Conservation (phyloP, 92 coral and sea anemone species). For the Porites divaricata region DNA sequence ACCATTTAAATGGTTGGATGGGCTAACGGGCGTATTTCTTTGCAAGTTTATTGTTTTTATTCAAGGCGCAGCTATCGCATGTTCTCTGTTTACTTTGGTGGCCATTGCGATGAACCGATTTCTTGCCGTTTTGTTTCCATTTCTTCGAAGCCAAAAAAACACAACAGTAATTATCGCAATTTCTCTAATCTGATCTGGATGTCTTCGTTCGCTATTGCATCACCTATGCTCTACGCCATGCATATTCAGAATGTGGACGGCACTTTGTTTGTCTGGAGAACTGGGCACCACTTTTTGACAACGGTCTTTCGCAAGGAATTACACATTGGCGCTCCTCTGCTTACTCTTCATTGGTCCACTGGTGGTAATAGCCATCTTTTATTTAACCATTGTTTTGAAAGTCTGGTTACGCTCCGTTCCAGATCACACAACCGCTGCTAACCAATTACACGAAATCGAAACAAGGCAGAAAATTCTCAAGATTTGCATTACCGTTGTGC, state of each 20-base stretch:
- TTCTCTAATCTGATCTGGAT: constrained; percentile 86
- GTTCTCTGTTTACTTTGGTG: constrained; percentile 83
- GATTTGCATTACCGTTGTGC: constrained; percentile 78
- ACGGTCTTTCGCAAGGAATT: constrained; percentile 61
- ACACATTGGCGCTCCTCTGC: constrained; percentile 75
- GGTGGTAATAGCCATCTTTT: constrained; percentile 66
- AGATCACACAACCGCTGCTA: constrained; percentile 76
- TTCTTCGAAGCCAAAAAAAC: constrained; percentile 64
- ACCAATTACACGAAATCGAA: constrained; percentile 67
- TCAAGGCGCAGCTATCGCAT: constrained; percentile 75
- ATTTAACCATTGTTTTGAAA: constrained; percentile 75
- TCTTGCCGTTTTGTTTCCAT: constrained; percentile 83
- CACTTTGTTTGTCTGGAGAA: constrained; percentile 68
- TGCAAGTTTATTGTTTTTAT: constrained; percentile 61
- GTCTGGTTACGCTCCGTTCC: constrained; percentile 93
- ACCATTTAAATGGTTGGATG: constrained; percentile 62
- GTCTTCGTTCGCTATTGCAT: constrained; percentile 67
- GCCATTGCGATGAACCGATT: constrained; percentile 91
- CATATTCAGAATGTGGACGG: constrained; percentile 45
- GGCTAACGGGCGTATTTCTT: constrained; percentile 54
- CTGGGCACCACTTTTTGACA: constrained; percentile 87
- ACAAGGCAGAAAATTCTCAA: constrained; percentile 76
- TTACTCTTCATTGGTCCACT: constrained; percentile 77
- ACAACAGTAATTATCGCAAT: constrained; percentile 43
- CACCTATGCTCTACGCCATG: constrained; percentile 91